Evolutionary conservation across 2,888 invertebrate species (phyloP), one percentile per base, ranked within the genome.

Genomic region (Suillia variegata): DNA sequence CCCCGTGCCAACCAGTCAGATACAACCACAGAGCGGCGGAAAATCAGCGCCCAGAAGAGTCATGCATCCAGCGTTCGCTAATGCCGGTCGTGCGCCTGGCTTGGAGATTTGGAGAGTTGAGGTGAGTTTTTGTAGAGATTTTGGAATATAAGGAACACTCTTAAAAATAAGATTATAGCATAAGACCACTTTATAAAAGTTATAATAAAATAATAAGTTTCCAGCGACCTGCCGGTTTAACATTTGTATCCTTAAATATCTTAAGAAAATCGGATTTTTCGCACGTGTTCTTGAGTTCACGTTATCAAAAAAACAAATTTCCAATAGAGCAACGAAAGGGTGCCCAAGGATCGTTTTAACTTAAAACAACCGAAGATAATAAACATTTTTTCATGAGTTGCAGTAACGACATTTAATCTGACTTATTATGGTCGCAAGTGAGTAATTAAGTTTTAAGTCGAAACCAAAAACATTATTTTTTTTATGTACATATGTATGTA

Each of bases 61-160:
- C 45, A 83, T 83, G 83, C 86, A 89, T 70, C 83, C 88, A 61
- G 91, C 90, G 2, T 93, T 93, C 77, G 86, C 83, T 58, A 87
- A 86, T 64, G 87, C 90, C 50, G 93, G 93, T 1, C 83, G 85
- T 73, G 81, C 83, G 51, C 85, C 87, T 5, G 93, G 93, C 0
- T 70, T 91, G 0, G 88, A 91, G 80, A 86, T 92, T 69, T 93
- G 92, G 92, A 86, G 93, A 76, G 88, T 93, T 62, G 92, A 93
- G 86, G 93, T 92, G 79, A 84, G 84, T 66, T 24, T 15, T 17
- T 13, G 13, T 18, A 51, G 6, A 8, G 13, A 48, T 21, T 12
- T 5, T 20, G 17, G 18, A 45, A 45, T 3, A 4, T 2, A 48
- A 17, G 13, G 2, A 45, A 48, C 13, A 20, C 21, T 18, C 2